These are phyloP conservation scores for Pachypsylla venusta DNA, from an alignment of 1,140 invertebrate species.

Conservation along the genomic window DNA sequence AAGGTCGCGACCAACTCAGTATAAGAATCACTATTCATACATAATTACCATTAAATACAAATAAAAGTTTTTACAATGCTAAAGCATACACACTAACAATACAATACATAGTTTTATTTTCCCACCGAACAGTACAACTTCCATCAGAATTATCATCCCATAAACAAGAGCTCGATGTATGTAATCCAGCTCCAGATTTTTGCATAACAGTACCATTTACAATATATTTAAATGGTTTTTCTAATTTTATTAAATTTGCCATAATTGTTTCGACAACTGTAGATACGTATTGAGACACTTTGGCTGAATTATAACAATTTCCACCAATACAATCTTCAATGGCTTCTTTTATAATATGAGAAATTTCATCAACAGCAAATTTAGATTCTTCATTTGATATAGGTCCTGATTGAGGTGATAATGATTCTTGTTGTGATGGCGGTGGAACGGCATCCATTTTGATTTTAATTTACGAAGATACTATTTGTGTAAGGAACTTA, in stretches of 20 bases:
- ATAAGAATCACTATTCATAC: too few species aligned
- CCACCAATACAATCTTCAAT: conserved; percentile 92
- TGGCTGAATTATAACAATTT: conserved; percentile 87
- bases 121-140: conserved; percentile 94
- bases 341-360: conserved; percentile 96
- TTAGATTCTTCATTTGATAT: neutral
- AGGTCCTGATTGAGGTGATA: too few species aligned
- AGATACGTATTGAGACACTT: conserved; percentile 95
- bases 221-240: conserved; percentile 98
- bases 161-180: conserved; percentile 92
- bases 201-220: conserved; percentile 97
- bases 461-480: too few species aligned
- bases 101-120: conserved; percentile 98
- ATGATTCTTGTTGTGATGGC: too few species aligned
- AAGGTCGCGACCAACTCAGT: too few species aligned
- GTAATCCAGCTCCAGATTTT: conserved; percentile 91
- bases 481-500: too few species aligned
- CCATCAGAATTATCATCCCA: conserved; percentile 96
- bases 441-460: too few species aligned
- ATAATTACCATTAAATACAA: too few species aligned
- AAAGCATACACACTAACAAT: conserved; percentile 88
- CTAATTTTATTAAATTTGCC: conserved; percentile 77
- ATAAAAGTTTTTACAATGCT: conserved; percentile 46
- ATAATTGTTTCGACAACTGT: conserved; percentile 88
- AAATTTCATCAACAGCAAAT: conserved; percentile 95